These are phyloP conservation scores for Oncorhynchus mykiss DNA, from an alignment of 2,113 vertebrate genomes.

Conservation along the genomic window DNA sequence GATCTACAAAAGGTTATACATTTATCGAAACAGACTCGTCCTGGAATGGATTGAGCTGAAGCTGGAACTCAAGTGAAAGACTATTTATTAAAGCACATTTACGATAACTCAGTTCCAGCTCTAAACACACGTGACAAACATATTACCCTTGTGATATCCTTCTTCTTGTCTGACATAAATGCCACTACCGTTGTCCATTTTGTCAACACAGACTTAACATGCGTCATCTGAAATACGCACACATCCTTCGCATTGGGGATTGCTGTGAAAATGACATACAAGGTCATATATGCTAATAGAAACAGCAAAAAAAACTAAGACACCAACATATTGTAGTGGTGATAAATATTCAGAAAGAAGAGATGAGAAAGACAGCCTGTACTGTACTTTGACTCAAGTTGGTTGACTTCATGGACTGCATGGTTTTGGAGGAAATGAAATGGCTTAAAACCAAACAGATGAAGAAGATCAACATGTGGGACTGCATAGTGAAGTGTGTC, in stretches of 20 bases:
- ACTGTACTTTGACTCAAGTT: neutral
- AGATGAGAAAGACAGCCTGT: neutral
- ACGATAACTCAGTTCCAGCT: constrained; percentile 50
- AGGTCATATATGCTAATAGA: neutral
- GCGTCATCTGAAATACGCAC: constrained; percentile 52
- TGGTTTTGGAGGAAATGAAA: constrained; percentile 39
- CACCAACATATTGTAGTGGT: neutral
- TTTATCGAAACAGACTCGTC: constrained; percentile 56
- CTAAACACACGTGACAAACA: constrained; percentile 41
- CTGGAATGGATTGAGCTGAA: constrained; percentile 35
- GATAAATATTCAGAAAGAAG: constrained; percentile 4
- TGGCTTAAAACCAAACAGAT: constrained; percentile 33
- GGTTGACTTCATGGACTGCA: constrained; percentile 20
- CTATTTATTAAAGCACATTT: constrained; percentile 52
- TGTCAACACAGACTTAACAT: constrained; percentile 35
- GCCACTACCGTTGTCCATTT: constrained; percentile 25
- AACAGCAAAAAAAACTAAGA: neutral
- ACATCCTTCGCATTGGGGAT: constrained; percentile 33
- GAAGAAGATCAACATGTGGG: constrained; percentile 44
- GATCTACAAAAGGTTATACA: constrained; percentile 48
- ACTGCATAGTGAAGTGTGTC: constrained; percentile 70
- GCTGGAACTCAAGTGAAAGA: constrained; percentile 9
- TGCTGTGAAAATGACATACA: constrained; percentile 22
- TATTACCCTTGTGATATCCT: constrained; percentile 15
- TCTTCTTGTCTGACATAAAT: constrained; percentile 50